These are phyloP conservation scores for Mamestra brassicae DNA, from an alignment of 2,888 invertebrate genomes.

Conservation along the genomic window DNA sequence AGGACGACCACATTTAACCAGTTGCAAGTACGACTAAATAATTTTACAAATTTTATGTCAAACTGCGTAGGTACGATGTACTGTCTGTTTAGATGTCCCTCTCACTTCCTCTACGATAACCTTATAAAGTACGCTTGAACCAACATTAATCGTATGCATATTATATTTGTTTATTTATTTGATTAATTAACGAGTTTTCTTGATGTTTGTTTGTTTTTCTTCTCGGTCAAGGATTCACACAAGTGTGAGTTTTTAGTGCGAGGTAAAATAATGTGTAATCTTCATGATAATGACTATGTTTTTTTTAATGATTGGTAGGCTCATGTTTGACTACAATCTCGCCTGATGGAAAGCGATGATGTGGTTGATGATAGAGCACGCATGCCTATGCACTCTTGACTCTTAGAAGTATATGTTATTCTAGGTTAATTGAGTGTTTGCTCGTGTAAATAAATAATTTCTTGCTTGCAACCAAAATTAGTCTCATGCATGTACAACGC, in stretches of 20 bases:
- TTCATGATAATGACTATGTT: too few relatives aligned
- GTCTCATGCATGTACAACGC: too few relatives aligned
- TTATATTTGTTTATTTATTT: slow-evolving; percentile 29
- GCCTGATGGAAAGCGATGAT: too few relatives aligned
- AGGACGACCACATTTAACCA: background rate
- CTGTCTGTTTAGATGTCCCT: background rate
- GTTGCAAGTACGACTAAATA: background rate
- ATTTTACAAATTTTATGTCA: background rate
- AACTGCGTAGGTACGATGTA: background rate
- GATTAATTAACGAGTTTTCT: slow-evolving; percentile 10
- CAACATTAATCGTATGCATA: background rate
- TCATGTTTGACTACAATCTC: too few relatives aligned
- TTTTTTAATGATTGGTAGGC: too few relatives aligned
- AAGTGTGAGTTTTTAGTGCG: background rate
- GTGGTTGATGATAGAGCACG: too few relatives aligned
- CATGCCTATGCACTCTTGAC: too few relatives aligned
- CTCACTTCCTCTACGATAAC: slow-evolving; percentile 6
- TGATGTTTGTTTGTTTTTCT: slow-evolving; percentile 11
- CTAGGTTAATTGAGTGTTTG: too few relatives aligned
- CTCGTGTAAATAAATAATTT: too few relatives aligned
- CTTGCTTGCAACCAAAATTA: too few relatives aligned
- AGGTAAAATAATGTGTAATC: too few relatives aligned
- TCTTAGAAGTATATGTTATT: too few relatives aligned
- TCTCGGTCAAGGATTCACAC: background rate
- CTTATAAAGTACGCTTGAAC: slow-evolving; percentile 15